Conservation (phyloP, 2,888 invertebrate genomes). For the Pristionchus entomophagus region DNA sequence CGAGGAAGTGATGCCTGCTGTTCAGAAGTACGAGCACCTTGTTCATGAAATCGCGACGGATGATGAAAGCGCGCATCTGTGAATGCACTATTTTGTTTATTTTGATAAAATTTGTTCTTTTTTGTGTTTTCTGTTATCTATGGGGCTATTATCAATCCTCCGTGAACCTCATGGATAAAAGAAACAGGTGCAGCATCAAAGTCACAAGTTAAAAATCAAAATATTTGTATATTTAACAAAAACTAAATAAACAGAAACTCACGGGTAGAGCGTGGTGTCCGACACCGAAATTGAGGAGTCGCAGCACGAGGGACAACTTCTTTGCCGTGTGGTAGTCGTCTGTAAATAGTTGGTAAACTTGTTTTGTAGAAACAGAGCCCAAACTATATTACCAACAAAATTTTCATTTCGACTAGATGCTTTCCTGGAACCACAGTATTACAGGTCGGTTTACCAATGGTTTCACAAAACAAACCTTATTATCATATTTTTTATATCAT, state of each 20-base stretch:
- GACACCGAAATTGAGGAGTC: conserved; percentile 96
- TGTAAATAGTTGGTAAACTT: too few species aligned
- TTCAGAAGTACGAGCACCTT: conserved; percentile 86
- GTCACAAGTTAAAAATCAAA: not conserved
- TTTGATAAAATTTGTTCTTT: conserved; percentile 76
- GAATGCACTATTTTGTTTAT: conserved; percentile 78
- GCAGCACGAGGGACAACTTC: conserved; percentile 92
- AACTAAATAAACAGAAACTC: not conserved
- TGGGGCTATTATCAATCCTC: not conserved
- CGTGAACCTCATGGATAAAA: not conserved
- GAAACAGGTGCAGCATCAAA: not conserved
- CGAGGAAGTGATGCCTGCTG: conserved; percentile 83
- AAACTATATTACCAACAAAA: not conserved
- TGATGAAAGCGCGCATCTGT: conserved; percentile 97
- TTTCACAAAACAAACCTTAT: too few species aligned
- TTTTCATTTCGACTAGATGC: too few species aligned
- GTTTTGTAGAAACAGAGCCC: too few species aligned
- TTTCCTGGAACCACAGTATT: too few species aligned
- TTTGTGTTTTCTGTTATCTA: not conserved
- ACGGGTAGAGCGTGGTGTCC: conserved; percentile 87
- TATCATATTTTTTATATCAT: not conserved
- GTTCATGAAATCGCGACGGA: conserved; percentile 95
- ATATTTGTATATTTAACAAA: too few species aligned
- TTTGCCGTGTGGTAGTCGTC: conserved; percentile 97
- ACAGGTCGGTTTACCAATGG: not conserved